Base-by-base conservation (phyloP, 2,888 invertebrate genomes). In the Spialia ferax region DNA sequence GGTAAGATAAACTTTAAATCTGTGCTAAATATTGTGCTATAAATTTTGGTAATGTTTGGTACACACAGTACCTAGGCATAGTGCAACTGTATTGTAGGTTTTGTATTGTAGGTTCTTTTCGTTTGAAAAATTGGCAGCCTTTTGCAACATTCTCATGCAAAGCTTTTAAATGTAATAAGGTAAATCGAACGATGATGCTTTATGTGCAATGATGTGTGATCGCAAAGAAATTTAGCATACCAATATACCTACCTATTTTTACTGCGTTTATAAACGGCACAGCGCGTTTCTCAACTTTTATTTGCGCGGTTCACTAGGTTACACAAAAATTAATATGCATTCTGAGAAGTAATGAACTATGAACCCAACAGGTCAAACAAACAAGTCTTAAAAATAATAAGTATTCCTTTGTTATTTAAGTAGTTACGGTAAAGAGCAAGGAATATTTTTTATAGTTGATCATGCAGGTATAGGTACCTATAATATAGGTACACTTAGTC, bases 201-300 rank as follows among this genome's bases (percentile, higher is more conserved):
- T 32, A 32, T 32, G 32, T 38, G 11, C 42, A 45, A 45, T 45
- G 42, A 15, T 45, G 45, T 45, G 45, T 45, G 15, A 45, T 18
- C 45, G 18, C n/a, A 45, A 45, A 15, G 45, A 45, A 45, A 45
- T 45, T 45, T 45, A 18, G 45, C 45, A 45, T 45, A 45, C 18
- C 45, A 45, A 45, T 18, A 45, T 45, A 45, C 18, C 45, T 18
- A 45, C 10, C 15, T 45, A 45, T 45, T 45, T 45, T 45, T 45
- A 45, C 45, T 45, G 18, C 45, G 10, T 3, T n/a, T 45, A 45
- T 45, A 45, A 45, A 18, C 18, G 18, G 18, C 45, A 18, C 45
- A 18, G 45, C 15, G 45, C 15, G 10, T 45, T 45, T 45, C 45
- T 10, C 45, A 45, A 45, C n/a, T 45, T 45, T 45, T 38, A 38